Percentiles rank a stretch among this genome's conserved stretches.
Conservation (phyloP, 30 jellyfish, hydroid and myxozoan species). For the Clytia hemisphaerica region DNA sequence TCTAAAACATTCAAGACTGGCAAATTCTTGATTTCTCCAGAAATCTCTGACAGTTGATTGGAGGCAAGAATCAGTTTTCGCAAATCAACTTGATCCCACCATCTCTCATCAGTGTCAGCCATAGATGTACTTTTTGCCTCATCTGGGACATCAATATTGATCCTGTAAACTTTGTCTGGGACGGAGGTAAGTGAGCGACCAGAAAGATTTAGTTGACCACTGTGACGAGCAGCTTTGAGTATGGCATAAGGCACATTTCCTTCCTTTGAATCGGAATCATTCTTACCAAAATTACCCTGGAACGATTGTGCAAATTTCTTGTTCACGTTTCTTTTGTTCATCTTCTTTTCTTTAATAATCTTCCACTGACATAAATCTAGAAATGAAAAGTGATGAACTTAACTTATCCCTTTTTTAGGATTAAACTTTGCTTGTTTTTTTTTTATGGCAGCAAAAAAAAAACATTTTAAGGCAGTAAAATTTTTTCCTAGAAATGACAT, state of each 20-base stretch:
- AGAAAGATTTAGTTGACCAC: slow-evolving; percentile 74
- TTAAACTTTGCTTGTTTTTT: too few species aligned
- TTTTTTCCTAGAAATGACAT: too few species aligned
- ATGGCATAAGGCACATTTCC: slow-evolving; percentile 52
- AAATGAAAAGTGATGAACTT: too few species aligned
- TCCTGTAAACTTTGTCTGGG: slow-evolving; percentile 72
- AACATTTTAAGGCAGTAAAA: too few species aligned
- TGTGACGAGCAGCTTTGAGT: slow-evolving; percentile 68
- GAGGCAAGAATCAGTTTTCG: slow-evolving; percentile 77
- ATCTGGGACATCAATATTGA: slow-evolving; percentile 75
- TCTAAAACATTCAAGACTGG: slow-evolving; percentile 85
- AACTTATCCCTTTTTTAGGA: too few species aligned
- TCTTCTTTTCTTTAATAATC: too few species aligned
- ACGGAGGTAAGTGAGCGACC: slow-evolving; percentile 47
- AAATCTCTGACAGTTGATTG: slow-evolving; percentile 46
- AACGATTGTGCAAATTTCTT: background rate
- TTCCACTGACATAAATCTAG: too few species aligned
- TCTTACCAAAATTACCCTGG: background rate
- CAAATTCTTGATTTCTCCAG: slow-evolving; percentile 45
- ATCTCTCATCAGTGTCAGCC: slow-evolving; percentile 67
- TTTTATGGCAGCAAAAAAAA: too few species aligned
- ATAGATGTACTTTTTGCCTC: slow-evolving; percentile 60
- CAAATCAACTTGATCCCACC: slow-evolving; percentile 95
- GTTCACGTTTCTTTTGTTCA: slow-evolving; percentile 23
- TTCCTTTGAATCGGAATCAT: background rate